Conservation (phyloP, 2,888 invertebrate species). For the Megastigmus dorsalis region DNA sequence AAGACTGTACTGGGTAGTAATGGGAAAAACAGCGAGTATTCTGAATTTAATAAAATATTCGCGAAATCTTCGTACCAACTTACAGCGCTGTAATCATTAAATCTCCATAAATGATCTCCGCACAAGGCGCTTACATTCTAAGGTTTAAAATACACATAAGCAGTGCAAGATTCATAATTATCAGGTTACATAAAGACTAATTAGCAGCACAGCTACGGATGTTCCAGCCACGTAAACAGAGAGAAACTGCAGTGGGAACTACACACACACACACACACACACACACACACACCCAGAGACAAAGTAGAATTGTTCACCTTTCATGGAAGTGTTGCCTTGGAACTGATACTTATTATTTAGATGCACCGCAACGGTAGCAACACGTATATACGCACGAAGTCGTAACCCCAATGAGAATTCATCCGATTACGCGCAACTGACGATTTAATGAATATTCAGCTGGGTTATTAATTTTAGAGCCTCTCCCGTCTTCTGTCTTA, state of each 20-base stretch:
- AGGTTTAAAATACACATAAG: background rate
- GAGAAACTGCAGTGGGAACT: too few relatives aligned
- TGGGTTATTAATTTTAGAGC: background rate
- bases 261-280: background rate
- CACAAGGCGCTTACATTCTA: background rate
- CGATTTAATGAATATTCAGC: background rate
- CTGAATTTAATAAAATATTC: too few relatives aligned
- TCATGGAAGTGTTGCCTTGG: background rate
- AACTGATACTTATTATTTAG: background rate
- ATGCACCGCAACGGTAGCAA: too few relatives aligned
- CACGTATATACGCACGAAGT: too few relatives aligned
- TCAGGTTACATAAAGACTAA: background rate
- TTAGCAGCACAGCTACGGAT: background rate
- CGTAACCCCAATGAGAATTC: conserved; percentile 5
- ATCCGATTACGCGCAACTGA: background rate
- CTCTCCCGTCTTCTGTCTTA: too few relatives aligned
- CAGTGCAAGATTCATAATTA: background rate
- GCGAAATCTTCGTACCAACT: too few relatives aligned
- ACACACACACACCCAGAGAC: background rate
- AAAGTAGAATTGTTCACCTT: background rate
- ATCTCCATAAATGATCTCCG: too few relatives aligned
- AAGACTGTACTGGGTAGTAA: too few relatives aligned
- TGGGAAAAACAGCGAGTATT: too few relatives aligned
- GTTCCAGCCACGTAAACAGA: background rate
- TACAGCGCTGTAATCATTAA: too few relatives aligned